Conservation (phyloP, 2,113 vertebrate species). For the Plestiodon gilberti region DNA sequence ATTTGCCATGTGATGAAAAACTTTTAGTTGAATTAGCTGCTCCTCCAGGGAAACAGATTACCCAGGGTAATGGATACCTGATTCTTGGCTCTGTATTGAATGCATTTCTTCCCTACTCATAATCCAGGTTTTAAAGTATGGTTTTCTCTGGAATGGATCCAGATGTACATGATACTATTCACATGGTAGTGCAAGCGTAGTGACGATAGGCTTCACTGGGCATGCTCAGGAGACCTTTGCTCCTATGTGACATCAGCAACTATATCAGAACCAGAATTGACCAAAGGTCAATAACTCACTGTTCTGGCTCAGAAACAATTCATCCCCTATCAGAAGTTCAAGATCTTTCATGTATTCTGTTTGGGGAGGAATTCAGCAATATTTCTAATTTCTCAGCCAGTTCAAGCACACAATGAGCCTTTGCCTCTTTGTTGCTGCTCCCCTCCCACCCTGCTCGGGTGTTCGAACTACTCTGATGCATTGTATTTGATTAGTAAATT, state of each 20-base stretch:
- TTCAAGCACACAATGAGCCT: neutral
- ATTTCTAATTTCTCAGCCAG: neutral
- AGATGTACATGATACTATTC: neutral
- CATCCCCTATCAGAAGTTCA: neutral
- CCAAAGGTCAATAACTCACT: neutral
- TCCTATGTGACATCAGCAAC: neutral
- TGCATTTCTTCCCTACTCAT: neutral
- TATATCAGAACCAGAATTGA: neutral
- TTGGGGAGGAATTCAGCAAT: neutral
- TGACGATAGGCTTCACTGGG: neutral
- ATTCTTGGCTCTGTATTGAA: neutral
- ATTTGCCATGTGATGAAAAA: too few species aligned
- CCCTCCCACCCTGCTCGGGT: neutral
- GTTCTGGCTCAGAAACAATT: neutral
- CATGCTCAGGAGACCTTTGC: neutral
- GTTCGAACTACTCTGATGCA: too few species aligned
- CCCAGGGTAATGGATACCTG: neutral
- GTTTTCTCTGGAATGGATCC: neutral
- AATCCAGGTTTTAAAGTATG: neutral
- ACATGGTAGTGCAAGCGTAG: neutral
- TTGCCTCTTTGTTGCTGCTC: neutral
- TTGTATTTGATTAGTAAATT: too few species aligned
- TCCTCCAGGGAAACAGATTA: neutral
- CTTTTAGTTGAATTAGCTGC: neutral
- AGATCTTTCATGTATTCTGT: neutral